phyloP scores from a whole-genome alignment of 2,888 invertebrate genomes.

The Cerastoderma edule region DNA sequence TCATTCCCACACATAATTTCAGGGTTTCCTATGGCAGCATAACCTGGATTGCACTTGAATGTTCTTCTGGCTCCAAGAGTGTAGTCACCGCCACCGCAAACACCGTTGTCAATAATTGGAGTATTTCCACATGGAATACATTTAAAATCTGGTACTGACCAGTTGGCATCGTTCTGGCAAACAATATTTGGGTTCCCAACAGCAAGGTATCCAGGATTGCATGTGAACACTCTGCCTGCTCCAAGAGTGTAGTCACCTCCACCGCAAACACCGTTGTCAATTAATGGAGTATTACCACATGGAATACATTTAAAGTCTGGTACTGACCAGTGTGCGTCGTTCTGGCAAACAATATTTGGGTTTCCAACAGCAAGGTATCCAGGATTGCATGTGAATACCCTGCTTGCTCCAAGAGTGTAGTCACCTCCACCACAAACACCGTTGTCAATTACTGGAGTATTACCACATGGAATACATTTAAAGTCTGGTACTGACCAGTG shows the following conservation, averaged over 20 bases:
- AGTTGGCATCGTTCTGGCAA: constrained; percentile 32
- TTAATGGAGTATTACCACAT: constrained; percentile 37
- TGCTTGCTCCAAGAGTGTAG: constrained; percentile 21
- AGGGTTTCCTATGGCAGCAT: constrained; percentile 36
- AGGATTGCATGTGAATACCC: constrained; percentile 28
- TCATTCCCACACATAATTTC: constrained; percentile 33
- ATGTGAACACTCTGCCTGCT: constrained; percentile 13
- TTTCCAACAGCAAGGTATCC: constrained; percentile 45
- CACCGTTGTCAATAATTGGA: constrained; percentile 28
- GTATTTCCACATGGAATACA: constrained; percentile 43
- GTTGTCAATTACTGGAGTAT: constrained; percentile 26
- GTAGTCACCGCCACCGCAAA: constrained; percentile 34
- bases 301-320: constrained; percentile 41
- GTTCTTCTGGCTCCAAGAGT: constrained; percentile 30
- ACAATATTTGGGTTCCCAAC: constrained; percentile 36
- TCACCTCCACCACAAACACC: constrained; percentile 36
- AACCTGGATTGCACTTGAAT: constrained; percentile 37
- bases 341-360: constrained; percentile 32
- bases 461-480: constrained; percentile 39
- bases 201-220: constrained; percentile 34
- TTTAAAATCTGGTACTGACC: constrained; percentile 32
- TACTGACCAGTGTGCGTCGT: constrained; percentile 42
- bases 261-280: constrained; percentile 33
- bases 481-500: constrained; percentile 26
- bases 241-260: constrained; percentile 35